Base-by-base conservation (phyloP, 2,888 invertebrate genomes). In the Metalampra italica region DNA sequence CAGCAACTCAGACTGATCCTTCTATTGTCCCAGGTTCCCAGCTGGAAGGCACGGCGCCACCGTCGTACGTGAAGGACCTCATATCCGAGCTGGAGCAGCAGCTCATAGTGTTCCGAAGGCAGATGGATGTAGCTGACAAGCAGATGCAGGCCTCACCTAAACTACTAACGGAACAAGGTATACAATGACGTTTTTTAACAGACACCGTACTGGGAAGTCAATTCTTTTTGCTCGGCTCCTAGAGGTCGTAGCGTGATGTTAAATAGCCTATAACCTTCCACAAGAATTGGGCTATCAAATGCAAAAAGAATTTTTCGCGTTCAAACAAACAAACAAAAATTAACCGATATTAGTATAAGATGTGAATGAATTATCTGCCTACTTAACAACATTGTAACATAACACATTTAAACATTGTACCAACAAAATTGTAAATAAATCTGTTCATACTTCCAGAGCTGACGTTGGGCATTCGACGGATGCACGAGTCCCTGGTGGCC, bases 401-500 rank as follows among this genome's bases (percentile, higher is more conserved):
- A n/a, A n/a, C n/a, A n/a, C n/a, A n/a, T n/a, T n/a, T n/a, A n/a
- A n/a, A n/a, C n/a, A n/a, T n/a, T 22, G 22, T 22, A 22, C 5
- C 22, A 22, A 22, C 5, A 22, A 22, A 3, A 22, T n/a, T n/a
- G n/a, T n/a, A n/a, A n/a, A n/a, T n/a, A n/a, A n/a, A n/a, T 22
- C 2, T 22, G 2, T 22, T 22, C 22, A 3, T 22, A 46, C 46
- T 47, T 43, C 7, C 80, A 95, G 97, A 97, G 78, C 75, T 97
- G 53, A 93, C 94, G 9, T 83, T 93, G 47, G 94, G 96, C 13
- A 93, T 97, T 81, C 92, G 93, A 32, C 93, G 95, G 67, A 92
- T 97, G 64, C 96, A 97, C 74, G 96, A 96, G 73, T 95, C 96
- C 2, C 92, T 97, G 64, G 93, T 97, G 32, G 95, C 95, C 0